Conservation (phyloP, 2,888 invertebrate genomes). For the Fragum sueziense region DNA sequence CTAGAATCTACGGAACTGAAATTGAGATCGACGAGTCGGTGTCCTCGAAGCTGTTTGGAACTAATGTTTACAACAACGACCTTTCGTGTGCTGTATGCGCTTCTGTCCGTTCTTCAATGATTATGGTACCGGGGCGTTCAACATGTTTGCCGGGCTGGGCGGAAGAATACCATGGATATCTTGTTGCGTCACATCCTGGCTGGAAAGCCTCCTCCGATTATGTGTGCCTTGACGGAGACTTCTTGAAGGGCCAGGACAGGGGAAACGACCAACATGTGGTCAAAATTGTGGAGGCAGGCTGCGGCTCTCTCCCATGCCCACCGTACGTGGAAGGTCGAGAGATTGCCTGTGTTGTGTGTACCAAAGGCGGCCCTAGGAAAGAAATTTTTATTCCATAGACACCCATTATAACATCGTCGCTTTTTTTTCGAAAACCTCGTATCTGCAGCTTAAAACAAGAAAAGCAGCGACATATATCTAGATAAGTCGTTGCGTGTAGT, state of each 20-base stretch:
- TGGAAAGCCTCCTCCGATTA: conserved; percentile 26
- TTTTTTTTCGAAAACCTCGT: too few relatives aligned
- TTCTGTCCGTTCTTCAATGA: not conserved
- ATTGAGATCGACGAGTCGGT: not conserved
- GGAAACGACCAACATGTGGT: conserved; percentile 25
- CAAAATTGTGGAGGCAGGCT: conserved; percentile 18
- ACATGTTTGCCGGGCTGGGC: conserved; percentile 34
- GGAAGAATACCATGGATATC: not conserved
- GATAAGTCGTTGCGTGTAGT: too few relatives aligned
- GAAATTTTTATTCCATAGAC: too few relatives aligned
- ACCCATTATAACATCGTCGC: too few relatives aligned
- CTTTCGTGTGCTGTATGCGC: conserved; percentile 36
- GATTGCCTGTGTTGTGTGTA: not conserved
- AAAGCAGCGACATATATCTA: too few relatives aligned
- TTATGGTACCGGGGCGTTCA: conserved; percentile 34
- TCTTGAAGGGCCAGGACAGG: conserved; percentile 16
- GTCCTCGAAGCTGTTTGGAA: conserved; percentile 10
- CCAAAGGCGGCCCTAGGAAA: too few relatives aligned
- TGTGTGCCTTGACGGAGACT: conserved; percentile 24
- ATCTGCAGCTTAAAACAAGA: too few relatives aligned
- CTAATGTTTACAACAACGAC: conserved; percentile 11
- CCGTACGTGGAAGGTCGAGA: conserved; percentile 2
- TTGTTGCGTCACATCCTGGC: conserved; percentile 13
- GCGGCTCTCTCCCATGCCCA: conserved; percentile 9
- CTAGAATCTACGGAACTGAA: not conserved